Conservation (phyloP, 2,797 vertebrate species). For the Cheracebus regulus region DNA sequence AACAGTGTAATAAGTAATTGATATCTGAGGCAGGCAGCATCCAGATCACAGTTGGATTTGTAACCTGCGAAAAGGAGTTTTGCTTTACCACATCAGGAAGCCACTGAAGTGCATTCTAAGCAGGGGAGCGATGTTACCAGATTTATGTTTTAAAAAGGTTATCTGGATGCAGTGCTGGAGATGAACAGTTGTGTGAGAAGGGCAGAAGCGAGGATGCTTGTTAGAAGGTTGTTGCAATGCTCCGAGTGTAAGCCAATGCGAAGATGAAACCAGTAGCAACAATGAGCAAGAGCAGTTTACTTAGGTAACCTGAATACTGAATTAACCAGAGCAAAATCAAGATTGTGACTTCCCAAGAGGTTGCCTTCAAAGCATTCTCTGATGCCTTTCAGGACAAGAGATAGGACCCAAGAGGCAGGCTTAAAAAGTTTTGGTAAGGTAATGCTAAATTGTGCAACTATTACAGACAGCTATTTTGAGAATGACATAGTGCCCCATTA, state of each 20-base stretch:
- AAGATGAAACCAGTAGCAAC: neutral
- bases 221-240: neutral
- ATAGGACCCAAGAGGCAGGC: neutral
- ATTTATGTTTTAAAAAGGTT: neutral
- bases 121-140: neutral
- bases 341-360: neutral
- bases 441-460: neutral
- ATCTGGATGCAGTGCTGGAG: neutral
- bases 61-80: neutral
- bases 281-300: neutral
- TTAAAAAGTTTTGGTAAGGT: neutral
- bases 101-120: neutral
- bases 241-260: neutral
- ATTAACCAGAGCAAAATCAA: neutral
- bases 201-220: accelerated
- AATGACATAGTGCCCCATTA: neutral
- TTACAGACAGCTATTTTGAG: neutral
- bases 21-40: neutral
- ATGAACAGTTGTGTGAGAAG: neutral
- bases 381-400: neutral
- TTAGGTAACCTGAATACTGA: neutral
- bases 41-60: neutral
- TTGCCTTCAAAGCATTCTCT: neutral
- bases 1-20: neutral
- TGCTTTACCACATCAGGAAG: neutral